Conservation (phyloP, 2,888 invertebrate species). For the Synergus gifuensis region DNA sequence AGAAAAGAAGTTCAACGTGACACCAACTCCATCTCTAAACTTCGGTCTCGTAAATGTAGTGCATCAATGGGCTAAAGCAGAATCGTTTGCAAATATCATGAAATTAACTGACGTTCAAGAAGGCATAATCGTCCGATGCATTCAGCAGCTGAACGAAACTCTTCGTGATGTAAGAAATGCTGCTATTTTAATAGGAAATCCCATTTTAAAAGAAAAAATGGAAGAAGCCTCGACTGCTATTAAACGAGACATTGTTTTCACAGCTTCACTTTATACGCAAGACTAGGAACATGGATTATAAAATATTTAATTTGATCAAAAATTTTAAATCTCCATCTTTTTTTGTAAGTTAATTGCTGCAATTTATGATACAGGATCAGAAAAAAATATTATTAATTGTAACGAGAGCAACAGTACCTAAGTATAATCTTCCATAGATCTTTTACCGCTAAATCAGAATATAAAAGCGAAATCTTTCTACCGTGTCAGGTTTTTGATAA, state of each 20-base stretch:
- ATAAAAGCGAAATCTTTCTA: too few relatives aligned
- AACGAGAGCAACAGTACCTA: too few relatives aligned
- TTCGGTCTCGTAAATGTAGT: constrained; percentile 97
- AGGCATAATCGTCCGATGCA: constrained; percentile 97
- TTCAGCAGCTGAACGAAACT: constrained; percentile 96
- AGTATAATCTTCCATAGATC: too few relatives aligned
- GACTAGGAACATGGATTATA: constrained; percentile 58
- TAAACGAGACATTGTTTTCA: constrained; percentile 98
- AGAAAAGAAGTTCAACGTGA: constrained; percentile 80
- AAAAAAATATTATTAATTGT: too few relatives aligned
- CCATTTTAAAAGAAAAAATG: constrained; percentile 95
- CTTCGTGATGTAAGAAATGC: constrained; percentile 95
- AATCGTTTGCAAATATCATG: constrained; percentile 97
- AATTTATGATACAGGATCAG: not conserved
- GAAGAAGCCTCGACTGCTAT: constrained; percentile 95
- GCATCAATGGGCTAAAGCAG: constrained; percentile 95
- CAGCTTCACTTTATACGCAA: constrained; percentile 95
- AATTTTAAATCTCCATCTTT: not conserved
- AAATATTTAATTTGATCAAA: not conserved
- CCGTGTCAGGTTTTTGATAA: too few relatives aligned
- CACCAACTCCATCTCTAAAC: constrained; percentile 85
- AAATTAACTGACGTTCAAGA: constrained; percentile 96
- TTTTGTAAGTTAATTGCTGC: not conserved
- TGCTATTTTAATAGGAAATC: constrained; percentile 95
- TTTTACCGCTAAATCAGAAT: too few relatives aligned